Base-by-base conservation (phyloP, 2,797 vertebrate species). In the Pterois miles region DNA sequence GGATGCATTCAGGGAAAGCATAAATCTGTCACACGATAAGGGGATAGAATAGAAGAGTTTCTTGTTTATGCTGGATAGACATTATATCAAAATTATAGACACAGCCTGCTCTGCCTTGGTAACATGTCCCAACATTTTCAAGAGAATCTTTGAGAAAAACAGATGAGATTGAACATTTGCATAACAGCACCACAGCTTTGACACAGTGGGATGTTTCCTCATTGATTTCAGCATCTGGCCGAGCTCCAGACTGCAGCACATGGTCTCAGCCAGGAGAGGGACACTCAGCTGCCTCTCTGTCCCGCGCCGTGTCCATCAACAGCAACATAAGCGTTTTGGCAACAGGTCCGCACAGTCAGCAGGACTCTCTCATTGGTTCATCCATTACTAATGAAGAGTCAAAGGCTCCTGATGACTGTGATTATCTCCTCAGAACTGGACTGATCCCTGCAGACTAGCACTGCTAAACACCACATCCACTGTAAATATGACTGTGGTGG, bases 361-460 rank as follows among this genome's bases (percentile, higher is more conserved):
- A 84, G 70, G 68, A 80, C 64, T 71, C 84, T 76, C 76, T 85
- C 59, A 65, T 33, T 8, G 67, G 48, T 52, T 78, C 81, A 88
- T 93, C 14, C 75, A 90, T 91, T 92, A 90, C 90, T 87, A 88
- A 92, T 84, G 74, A 67, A 16, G 76, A 82, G 87, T 83, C 77
- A 88, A 71, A 88, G 85, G 84, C 75, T 82, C 43, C 80, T 89
- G 85, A 90, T 85, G 88, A 75, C 76, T 81, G 84, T 79, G 86
- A 91, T 92, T 84, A 91, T 88, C 84, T 87, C 71, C 34, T 72
- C 64, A 76, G 88, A 68, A 60, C n/a, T 40, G 40, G 54, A 77
- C 68, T 33, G 65, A 80, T 89, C 86, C 57, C 71, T 66, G 82
- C 79, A 84, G 79, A 74, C 65, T 25, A 5, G 43, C 11, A 4